Evolutionary conservation across 2,113 vertebrate genomes (phyloP).

Genomic region (Bos javanicus): DNA sequence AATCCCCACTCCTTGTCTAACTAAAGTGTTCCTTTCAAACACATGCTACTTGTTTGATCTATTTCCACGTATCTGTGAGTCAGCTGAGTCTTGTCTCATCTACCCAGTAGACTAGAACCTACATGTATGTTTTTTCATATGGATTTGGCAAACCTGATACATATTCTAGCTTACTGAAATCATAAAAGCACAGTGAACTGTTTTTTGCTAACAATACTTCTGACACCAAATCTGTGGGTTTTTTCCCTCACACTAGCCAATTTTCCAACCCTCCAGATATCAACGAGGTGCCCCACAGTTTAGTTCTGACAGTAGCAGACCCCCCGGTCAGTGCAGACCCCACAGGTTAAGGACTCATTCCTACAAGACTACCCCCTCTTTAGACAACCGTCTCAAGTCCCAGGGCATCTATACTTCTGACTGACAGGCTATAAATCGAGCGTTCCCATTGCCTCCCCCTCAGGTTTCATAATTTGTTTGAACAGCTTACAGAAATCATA

Average conservation of each 20-base stretch:
- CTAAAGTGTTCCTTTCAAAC: slow-evolving; percentile 70
- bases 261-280: background rate
- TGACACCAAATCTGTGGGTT: background rate
- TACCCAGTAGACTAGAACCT: slow-evolving; percentile 64
- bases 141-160: slow-evolving; percentile 44
- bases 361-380: background rate
- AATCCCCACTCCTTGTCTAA: slow-evolving; percentile 69
- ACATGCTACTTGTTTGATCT: slow-evolving; percentile 77
- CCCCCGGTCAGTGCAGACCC: background rate
- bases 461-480: background rate
- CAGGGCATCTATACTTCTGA: background rate
- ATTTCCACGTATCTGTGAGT: slow-evolving; percentile 78
- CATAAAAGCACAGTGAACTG: background rate
- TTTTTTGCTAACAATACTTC: background rate
- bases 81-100: slow-evolving; percentile 74
- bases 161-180: background rate
- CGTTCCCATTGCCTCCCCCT: background rate
- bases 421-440: background rate
- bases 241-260: background rate
- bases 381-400: background rate
- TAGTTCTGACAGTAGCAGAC: background rate
- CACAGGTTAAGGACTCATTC: background rate
- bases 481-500: background rate
- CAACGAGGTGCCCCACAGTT: background rate
- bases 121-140: slow-evolving; percentile 54